Evolutionary conservation across 2,113 vertebrate genomes (phyloP), one percentile per base, ranked within the genome.

Genomic region (Neomonachus schauinslandi): DNA sequence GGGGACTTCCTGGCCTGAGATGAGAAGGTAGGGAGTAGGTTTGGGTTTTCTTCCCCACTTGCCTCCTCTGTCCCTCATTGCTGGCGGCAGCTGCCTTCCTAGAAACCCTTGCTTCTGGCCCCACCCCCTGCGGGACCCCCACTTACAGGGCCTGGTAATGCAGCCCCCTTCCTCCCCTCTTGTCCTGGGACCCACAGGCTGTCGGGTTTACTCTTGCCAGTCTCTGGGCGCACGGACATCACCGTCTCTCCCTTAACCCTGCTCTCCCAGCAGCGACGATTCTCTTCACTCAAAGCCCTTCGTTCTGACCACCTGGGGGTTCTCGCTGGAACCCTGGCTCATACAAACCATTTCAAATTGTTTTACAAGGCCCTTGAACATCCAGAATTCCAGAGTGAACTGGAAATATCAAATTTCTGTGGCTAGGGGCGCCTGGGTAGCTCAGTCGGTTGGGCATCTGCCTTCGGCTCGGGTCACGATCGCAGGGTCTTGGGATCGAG

Each of bases 1-100:
- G 19, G 7, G 59, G 59, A 51, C 28, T n/a, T 67, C 89, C 36
- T 14, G 24, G 76, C 57, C 0, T 6, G 57, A 57, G 36, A 57
- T 4, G 3, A 26, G 24, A 49, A 49, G 3, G 5, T 0, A 0
- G 0, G 49, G 16, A 55, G 24, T 0, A 21, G 59, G 31, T 19
- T 24, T 65, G 5, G 1, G 33, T 3, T n/a, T 26, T 46, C n/a
- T 18, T 46, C 18, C 7, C 28, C 24, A 31, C 3, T 2, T 16
- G 33, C 33, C 51, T 24, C 10, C 61, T 22, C 7, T 39, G n/a
- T 12, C 24, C n/a, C 72, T 4, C 53, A 19, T 1, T 6, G 69
- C n/a, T 19, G 63, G 7, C 0, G n/a, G 76, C 0, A 7, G 33
- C 31, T 16, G 2, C 26, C 6, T 42, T 15, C 24, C 53, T 57